Percentiles rank a stretch among this genome's conserved stretches.
Conservation (phyloP, 2,888 invertebrate genomes). For the Malacosoma neustria region DNA sequence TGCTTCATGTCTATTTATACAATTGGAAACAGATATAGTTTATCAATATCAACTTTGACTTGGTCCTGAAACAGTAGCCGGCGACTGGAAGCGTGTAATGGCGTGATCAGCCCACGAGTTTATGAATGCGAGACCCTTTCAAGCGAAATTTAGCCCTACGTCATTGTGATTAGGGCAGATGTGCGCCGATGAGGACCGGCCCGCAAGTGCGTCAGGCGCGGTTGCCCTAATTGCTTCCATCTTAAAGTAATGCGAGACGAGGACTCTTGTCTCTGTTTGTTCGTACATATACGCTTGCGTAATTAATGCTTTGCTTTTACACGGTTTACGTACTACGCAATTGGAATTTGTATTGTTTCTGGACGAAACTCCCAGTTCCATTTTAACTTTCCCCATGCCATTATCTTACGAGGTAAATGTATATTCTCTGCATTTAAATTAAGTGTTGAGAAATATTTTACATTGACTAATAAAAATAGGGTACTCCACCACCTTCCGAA, state of each 20-base stretch:
- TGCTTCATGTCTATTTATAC: neutral
- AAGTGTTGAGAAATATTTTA: no score
- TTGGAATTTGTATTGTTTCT: neutral
- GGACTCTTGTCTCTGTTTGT: neutral
- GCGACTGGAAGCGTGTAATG: neutral
- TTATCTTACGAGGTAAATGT: no score
- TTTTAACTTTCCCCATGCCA: neutral
- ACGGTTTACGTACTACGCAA: neutral
- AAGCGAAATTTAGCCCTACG: neutral
- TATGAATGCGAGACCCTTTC: neutral
- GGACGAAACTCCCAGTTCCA: neutral
- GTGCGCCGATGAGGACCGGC: neutral
- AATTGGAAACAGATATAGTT: neutral
- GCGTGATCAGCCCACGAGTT: neutral
- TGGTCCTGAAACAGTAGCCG: neutral
- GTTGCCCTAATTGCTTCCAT: neutral
- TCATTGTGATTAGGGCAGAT: neutral
- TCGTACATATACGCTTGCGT: neutral
- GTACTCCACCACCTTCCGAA: no score
- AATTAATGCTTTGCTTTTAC: neutral
- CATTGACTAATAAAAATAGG: no score
- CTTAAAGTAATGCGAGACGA: neutral
- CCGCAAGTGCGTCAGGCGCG: neutral
- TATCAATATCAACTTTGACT: neutral
- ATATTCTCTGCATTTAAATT: no score